Evolutionary conservation across 2,797 vertebrate genomes (phyloP), one percentile per base, ranked within the genome.

Genomic region (Pagetopsis macropterus): DNA sequence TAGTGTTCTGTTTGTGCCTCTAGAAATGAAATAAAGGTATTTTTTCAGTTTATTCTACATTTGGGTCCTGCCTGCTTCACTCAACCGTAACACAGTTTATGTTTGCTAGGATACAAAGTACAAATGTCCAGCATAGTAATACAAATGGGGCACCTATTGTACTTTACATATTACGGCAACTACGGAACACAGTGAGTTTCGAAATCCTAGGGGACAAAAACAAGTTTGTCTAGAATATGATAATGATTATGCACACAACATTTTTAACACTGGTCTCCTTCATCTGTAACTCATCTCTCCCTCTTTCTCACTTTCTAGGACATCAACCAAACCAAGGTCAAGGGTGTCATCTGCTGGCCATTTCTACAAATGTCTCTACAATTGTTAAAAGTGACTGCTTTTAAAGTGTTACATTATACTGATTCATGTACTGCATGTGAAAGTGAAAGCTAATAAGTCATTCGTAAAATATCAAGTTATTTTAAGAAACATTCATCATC

Each of bases 281-380:
- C 33, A 37, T 37, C 33, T 37, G 33, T 37, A 9, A 9, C 6
- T 37, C 33, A 6, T 37, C 27, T 54, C 37, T 40, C 19, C 21
- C 11, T 57, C 37, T 51, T 12, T 12, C 21, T 21, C 10, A 17
- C 33, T 19, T 46, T 23, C 7, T 9, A 5, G 60, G 43, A 58
- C 19, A 37, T 31, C 1, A 41, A 52, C 14, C 8, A 21, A 55
- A 48, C 9, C 3, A 27, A 9, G 45, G 59, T 76, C 19, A 55
- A 64, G 9, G 49, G 27, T 54, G 80, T 46, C 81, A 67, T 52
- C 80, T 75, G 7, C 69, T 73, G 78, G 75, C 7, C 61, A 62
- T 45, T 54, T 31, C 19, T 65, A 33, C 54, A 61, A 37, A 5
- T 1, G 1, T 1, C 3, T 27, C 15, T 37, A 2, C 50, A 70